phyloP scores from a whole-genome alignment of 2,113 vertebrate genomes.

The Pipra filicauda region DNA sequence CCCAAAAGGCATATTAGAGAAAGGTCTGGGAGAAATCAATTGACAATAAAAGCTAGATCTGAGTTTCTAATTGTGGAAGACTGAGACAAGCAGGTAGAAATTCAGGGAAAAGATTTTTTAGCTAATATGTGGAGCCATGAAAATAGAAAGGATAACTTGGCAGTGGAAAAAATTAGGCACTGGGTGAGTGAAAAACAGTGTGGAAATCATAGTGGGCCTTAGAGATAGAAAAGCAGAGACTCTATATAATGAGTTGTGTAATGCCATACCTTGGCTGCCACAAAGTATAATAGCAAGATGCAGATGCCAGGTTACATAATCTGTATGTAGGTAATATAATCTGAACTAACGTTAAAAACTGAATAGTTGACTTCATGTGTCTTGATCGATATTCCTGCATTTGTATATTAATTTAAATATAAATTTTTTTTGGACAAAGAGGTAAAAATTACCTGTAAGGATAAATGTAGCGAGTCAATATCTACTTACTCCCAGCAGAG shows the following conservation, averaged over 20 bases:
- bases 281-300: not conserved
- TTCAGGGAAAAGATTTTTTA: not conserved
- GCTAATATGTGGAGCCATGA: not conserved
- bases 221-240: not conserved
- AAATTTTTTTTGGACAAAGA: not conserved
- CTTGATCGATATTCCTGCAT: not conserved
- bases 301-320: not conserved
- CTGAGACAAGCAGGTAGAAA: not conserved
- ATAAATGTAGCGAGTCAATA: not conserved
- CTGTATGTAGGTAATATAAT: not conserved
- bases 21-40: not conserved
- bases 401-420: not conserved
- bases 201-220: not conserved
- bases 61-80: not conserved
- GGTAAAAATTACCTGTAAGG: not conserved
- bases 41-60: not conserved
- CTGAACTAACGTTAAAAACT: not conserved
- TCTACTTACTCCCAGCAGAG: too few relatives aligned
- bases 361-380: not conserved
- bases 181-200: not conserved
- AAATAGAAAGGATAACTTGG: not conserved
- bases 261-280: not conserved
- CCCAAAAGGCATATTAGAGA: not conserved
- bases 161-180: not conserved
- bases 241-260: not conserved